These are phyloP conservation scores for Dolomedes plantarius DNA, from an alignment of 2,888 invertebrate species.

Conservation along the genomic window DNA sequence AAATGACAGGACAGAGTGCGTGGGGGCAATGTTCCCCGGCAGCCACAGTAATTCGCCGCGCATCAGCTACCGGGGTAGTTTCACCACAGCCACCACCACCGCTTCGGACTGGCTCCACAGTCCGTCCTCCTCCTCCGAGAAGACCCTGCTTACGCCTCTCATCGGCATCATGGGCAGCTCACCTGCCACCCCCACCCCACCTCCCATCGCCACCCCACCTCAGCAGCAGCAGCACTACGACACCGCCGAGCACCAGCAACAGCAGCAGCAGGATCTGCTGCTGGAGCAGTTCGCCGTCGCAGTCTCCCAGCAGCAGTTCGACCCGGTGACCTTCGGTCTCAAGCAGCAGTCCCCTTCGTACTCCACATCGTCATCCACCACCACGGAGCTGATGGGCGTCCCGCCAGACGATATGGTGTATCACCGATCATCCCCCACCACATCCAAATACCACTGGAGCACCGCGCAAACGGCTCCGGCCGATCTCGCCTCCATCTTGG, in stretches of 20 bases:
- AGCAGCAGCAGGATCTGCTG: constrained; percentile 62
- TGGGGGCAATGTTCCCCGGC: constrained; percentile 73
- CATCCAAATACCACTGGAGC: constrained; percentile 46
- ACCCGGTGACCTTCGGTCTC: constrained; percentile 47
- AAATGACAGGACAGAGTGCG: constrained; percentile 66
- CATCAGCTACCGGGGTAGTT: constrained; percentile 82
- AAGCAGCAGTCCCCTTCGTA: constrained; percentile 48
- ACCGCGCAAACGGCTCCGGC: constrained; percentile 27
- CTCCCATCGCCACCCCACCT: constrained; percentile 17
- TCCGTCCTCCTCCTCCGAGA: constrained; percentile 74
- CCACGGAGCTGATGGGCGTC: constrained; percentile 40
- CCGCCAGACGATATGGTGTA: constrained; percentile 55
- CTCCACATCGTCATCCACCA: constrained; percentile 30
- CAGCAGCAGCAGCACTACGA: constrained; percentile 33
- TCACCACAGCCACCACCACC: constrained; percentile 81
- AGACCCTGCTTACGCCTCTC: constrained; percentile 75
- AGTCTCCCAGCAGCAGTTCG: constrained; percentile 61
- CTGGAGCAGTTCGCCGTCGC: constrained; percentile 60
- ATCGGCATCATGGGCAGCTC: constrained; percentile 74
- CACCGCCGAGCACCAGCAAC: constrained; percentile 29
- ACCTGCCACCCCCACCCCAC: constrained; percentile 15
- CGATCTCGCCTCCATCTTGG: constrained; percentile 51
- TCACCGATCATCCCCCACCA: constrained; percentile 42
- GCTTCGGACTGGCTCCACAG: constrained; percentile 66
- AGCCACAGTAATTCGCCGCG: constrained; percentile 74